Evolutionary conservation across 1,140 invertebrate genomes (phyloP), one percentile per base, ranked within the genome.

Genomic region (Asbolus verrucosus): DNA sequence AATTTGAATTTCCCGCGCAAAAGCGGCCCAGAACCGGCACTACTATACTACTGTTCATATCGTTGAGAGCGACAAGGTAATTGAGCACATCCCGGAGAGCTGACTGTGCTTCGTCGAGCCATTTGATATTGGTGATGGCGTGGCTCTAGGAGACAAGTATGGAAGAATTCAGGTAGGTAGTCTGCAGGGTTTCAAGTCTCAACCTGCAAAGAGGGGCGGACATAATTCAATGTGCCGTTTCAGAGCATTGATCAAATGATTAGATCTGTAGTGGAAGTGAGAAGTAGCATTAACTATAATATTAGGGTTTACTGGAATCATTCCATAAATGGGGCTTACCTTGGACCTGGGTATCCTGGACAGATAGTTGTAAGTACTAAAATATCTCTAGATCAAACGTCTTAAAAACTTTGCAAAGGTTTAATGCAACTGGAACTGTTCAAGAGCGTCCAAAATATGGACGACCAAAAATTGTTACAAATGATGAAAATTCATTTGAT

Each of bases 11-110:
- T n/a, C n/a, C n/a, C n/a, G n/a, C n/a, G n/a, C n/a, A n/a, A n/a
- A n/a, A n/a, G n/a, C n/a, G n/a, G n/a, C n/a, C n/a, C n/a, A n/a
- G n/a, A n/a, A n/a, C n/a, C n/a, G n/a, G n/a, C n/a, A n/a, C n/a
- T n/a, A n/a, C n/a, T n/a, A n/a, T n/a, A n/a, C n/a, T n/a, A 92
- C 92, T 75, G 88, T 97, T 11, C 93, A 95, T 79, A 86, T 95
- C 61, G 87, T 95, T 18, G 94, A 94, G 50, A 94, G 92, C 3
- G 93, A 95, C 81, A 90, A 93, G 81, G 89, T 96, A 27, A 88
- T 97, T 41, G 90, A 90, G 31, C 90, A 92, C 83, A 90, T 97
- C 4, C 87, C 88, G 27, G 92, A 92, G 69, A 90, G 92, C 78
- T 86, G 94, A 74, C 84, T 97, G 9, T 85, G 88, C 60, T 89